Evolutionary conservation across 2,888 invertebrate genomes (phyloP).

Genomic region (Anorthoa munda): DNA sequence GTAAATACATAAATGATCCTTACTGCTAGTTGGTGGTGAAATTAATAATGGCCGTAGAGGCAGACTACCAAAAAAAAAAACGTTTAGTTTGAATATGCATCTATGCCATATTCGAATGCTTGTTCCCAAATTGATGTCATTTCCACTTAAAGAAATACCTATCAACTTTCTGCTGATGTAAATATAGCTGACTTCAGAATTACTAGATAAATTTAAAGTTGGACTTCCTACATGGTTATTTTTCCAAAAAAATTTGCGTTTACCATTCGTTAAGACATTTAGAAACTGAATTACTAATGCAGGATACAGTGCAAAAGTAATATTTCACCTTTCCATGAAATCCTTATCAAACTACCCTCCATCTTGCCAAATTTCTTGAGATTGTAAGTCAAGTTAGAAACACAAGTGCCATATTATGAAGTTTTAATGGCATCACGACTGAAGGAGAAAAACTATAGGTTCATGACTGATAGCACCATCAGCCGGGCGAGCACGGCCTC

Average conservation of each 20-base stretch:
- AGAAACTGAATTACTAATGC: neutral
- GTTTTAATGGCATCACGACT: neutral
- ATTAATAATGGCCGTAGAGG: neutral
- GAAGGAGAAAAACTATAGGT: neutral
- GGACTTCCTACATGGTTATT: neutral
- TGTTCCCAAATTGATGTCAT: neutral
- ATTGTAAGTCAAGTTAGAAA: constrained; percentile 10
- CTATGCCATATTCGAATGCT: neutral
- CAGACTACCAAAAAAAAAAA: neutral
- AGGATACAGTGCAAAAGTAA: neutral
- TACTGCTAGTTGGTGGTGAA: neutral
- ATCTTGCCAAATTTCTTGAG: constrained; percentile 13
- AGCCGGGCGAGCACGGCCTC: too few relatives aligned
- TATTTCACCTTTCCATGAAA: neutral
- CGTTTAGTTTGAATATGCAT: neutral
- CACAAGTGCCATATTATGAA: neutral
- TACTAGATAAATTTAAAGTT: neutral
- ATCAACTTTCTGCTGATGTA: neutral
- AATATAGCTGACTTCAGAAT: neutral
- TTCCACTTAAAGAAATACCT: neutral
- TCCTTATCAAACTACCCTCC: constrained; percentile 8
- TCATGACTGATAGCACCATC: neutral
- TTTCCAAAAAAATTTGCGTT: neutral
- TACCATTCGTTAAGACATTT: too few relatives aligned
- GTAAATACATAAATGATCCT: neutral